These are phyloP conservation scores for Acromyrmex echinatior DNA, from an alignment of 1,140 invertebrate genomes.

Conservation along the genomic window DNA sequence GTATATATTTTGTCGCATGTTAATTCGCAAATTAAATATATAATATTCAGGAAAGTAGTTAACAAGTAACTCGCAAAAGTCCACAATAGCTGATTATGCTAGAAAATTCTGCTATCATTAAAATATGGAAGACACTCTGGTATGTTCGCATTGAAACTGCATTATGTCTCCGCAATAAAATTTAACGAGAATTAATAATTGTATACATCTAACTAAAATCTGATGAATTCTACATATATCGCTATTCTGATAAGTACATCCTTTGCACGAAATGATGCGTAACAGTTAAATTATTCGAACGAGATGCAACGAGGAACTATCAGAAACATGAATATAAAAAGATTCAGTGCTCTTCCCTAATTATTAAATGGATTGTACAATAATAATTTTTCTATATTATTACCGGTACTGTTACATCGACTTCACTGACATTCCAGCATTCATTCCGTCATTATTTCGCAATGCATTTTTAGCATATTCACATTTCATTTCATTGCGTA, in stretches of 20 bases:
- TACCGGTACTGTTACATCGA: conserved; percentile 74
- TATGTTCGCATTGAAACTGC: conserved; percentile 61
- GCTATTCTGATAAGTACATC: conserved; percentile 70
- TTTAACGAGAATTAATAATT: conserved; percentile 64
- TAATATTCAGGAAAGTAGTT: background rate
- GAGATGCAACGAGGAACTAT: conserved; percentile 82
- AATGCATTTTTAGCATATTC: conserved; percentile 60
- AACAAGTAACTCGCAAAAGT: conserved; percentile 8
- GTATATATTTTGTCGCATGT: background rate
- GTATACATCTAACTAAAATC: conserved; percentile 63
- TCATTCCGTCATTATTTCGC: conserved; percentile 62
- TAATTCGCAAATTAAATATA: background rate
- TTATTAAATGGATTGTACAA: conserved; percentile 75
- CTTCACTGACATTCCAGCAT: conserved; percentile 68
- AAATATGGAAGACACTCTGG: conserved; percentile 71
- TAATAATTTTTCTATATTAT: conserved; percentile 71
- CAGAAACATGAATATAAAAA: conserved; percentile 81
- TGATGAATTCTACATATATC: conserved; percentile 51
- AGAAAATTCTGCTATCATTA: conserved; percentile 60
- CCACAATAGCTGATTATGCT: background rate
- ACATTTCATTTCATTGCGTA: conserved; percentile 70
- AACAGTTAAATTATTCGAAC: conserved; percentile 77
- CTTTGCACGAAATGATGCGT: conserved; percentile 60
- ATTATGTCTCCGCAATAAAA: conserved; percentile 52
- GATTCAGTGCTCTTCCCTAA: conserved; percentile 77